phyloP scores from a whole-genome alignment of 35 echinoderm and acorn worm genomes.

The Amphiura filiformis region DNA sequence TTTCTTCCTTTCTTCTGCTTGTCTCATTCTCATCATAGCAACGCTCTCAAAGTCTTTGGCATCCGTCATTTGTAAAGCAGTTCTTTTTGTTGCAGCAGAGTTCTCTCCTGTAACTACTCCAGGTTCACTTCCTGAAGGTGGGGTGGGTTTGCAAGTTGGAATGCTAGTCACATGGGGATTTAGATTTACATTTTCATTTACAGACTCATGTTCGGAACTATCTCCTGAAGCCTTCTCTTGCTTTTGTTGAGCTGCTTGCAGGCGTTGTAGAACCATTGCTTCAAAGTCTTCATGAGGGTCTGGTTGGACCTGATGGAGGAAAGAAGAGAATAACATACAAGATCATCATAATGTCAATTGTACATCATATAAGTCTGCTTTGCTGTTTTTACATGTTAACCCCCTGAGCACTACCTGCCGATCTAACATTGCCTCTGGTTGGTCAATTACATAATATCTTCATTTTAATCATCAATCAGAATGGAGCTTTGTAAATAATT shows the following conservation, averaged over 20 bases:
- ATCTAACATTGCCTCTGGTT: too few relatives aligned
- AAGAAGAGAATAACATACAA: constrained; percentile 1
- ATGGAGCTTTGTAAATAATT: too few relatives aligned
- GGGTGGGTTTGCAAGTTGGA: background rate
- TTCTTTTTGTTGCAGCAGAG: background rate
- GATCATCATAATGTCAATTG: too few relatives aligned
- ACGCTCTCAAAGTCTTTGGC: constrained; percentile 71
- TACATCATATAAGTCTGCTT: too few relatives aligned
- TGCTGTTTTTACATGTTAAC: too few relatives aligned
- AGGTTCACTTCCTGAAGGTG: background rate
- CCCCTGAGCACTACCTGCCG: too few relatives aligned
- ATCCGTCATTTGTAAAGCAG: background rate
- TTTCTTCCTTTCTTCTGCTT: constrained; percentile 66
- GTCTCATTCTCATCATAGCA: constrained; percentile 56
- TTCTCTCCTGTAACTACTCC: background rate
- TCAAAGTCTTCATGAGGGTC: constrained; percentile 46
- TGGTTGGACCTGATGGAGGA: background rate
- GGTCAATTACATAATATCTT: too few relatives aligned
- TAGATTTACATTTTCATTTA: too few relatives aligned
- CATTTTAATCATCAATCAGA: too few relatives aligned
- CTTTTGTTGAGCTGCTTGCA: constrained; percentile 27
- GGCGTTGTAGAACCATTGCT: constrained; percentile 29
- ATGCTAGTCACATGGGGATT: too few relatives aligned
- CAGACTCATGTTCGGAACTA: too few relatives aligned
- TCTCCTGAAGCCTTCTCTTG: background rate